Conservation (phyloP, 2,888 invertebrate genomes). For the Dynastes grantii region DNA sequence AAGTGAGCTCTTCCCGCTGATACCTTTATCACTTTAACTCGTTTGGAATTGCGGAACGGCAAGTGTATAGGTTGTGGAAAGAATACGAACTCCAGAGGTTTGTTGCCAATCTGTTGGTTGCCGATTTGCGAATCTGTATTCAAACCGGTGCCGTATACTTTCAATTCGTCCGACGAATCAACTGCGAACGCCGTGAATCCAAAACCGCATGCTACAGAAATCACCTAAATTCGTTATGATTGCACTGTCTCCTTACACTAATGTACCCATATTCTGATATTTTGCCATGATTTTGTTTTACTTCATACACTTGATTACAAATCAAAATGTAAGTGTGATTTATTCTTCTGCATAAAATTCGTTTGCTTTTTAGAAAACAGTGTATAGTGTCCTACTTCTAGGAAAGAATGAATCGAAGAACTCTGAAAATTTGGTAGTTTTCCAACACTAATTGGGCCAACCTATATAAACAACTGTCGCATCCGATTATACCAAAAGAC, state of each 20-base stretch:
- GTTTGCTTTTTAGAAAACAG: too few species aligned
- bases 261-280: too few species aligned
- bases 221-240: slow-evolving; percentile 70
- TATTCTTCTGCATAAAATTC: too few species aligned
- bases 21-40: slow-evolving; percentile 73
- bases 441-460: too few species aligned
- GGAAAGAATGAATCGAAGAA: too few species aligned
- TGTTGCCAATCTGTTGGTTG: slow-evolving; percentile 74
- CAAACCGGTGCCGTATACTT: slow-evolving; percentile 90
- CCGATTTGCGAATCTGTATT: slow-evolving; percentile 96
- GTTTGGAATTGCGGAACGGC: slow-evolving; percentile 76
- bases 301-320: too few species aligned
- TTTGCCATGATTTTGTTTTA: too few species aligned
- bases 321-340: too few species aligned
- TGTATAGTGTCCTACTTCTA: too few species aligned
- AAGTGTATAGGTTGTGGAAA: slow-evolving; percentile 82
- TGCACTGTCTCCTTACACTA: background rate
- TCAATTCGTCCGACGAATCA: slow-evolving; percentile 76
- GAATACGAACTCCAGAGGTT: slow-evolving; percentile 79
- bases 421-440: too few species aligned
- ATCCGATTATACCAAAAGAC: too few species aligned
- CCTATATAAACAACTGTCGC: too few species aligned
- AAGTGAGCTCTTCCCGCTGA: slow-evolving; percentile 93
- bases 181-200: slow-evolving; percentile 90
- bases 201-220: slow-evolving; percentile 87